Percentiles rank a stretch among this genome's conserved stretches.
These are phyloP conservation scores for Cepaea hortensis DNA, from an alignment of 2,888 invertebrate genomes.

Conservation along the genomic window DNA sequence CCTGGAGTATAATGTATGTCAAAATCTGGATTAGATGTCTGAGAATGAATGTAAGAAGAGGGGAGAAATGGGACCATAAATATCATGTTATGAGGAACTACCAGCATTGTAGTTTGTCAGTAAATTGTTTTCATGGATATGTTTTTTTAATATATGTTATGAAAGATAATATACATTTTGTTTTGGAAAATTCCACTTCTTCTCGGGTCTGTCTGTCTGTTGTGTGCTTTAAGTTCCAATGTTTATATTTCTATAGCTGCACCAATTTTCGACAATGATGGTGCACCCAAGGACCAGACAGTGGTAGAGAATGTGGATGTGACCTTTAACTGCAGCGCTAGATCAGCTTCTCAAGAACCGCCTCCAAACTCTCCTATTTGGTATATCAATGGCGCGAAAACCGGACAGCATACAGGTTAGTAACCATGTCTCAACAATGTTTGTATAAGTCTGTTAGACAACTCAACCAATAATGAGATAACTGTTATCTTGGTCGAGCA, in stretches of 20 bases:
- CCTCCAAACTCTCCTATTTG: constrained; percentile 42
- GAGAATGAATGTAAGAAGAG: too few species aligned
- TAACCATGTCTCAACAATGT: not conserved
- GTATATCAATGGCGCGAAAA: constrained; percentile 50
- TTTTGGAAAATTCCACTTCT: not conserved
- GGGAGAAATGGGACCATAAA: too few species aligned
- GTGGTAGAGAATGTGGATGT: constrained; percentile 39
- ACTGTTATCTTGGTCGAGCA: too few species aligned
- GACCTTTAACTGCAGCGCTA: constrained; percentile 23
- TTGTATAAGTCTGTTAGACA: too few species aligned
- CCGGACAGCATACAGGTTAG: constrained; percentile 33
- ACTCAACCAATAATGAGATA: too few species aligned
- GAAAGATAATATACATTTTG: not conserved
- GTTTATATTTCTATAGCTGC: constrained; percentile 6
- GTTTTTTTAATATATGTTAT: too few species aligned
- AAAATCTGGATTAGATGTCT: too few species aligned
- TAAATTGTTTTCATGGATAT: too few species aligned
- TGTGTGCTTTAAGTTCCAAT: not conserved
- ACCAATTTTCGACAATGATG: constrained; percentile 10
- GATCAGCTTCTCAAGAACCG: constrained; percentile 35
- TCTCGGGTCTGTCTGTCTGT: not conserved
- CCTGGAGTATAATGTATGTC: too few species aligned
- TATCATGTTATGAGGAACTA: too few species aligned
- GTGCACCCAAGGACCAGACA: constrained; percentile 26
- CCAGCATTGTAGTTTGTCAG: too few species aligned